These are phyloP conservation scores for Thera obeliscata DNA, from an alignment of 2,888 invertebrate species.

Conservation along the genomic window DNA sequence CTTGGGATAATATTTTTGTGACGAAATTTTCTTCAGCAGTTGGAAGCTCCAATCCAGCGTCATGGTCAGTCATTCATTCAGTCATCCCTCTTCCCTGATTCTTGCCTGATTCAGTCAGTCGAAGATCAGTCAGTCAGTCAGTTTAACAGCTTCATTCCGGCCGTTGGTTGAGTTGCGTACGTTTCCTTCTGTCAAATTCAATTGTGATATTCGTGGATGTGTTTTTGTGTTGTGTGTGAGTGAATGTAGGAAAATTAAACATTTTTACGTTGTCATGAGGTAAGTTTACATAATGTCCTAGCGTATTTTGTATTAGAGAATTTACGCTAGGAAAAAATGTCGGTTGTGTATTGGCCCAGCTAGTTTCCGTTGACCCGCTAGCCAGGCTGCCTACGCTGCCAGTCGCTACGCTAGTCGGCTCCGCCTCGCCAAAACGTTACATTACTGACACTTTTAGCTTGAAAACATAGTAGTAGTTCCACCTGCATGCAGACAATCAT, in stretches of 20 bases:
- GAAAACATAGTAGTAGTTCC: slow-evolving; percentile 22
- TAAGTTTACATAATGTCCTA: slow-evolving; percentile 57
- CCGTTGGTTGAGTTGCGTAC: slow-evolving; percentile 20
- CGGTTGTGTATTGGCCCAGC: slow-evolving; percentile 6
- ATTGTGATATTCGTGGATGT: slow-evolving; percentile 59
- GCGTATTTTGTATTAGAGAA: slow-evolving; percentile 7
- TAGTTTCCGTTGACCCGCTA: slow-evolving; percentile 76
- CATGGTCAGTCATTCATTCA: too few species aligned
- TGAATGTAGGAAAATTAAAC: slow-evolving; percentile 69
- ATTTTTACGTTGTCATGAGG: slow-evolving; percentile 75
- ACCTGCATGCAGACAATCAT: slow-evolving; percentile 15
- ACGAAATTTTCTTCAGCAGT: too few species aligned
- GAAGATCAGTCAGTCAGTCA: too few species aligned
- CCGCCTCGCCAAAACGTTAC: slow-evolving; percentile 68
- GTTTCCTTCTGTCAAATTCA: slow-evolving; percentile 51
- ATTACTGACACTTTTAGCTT: slow-evolving; percentile 34
- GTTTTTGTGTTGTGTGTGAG: slow-evolving; percentile 79
- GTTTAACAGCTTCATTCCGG: too few species aligned
- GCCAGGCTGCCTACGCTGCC: slow-evolving; percentile 70
- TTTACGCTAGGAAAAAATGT: slow-evolving; percentile 2
- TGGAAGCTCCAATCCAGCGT: too few species aligned
- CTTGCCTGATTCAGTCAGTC: too few species aligned
- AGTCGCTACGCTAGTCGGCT: slow-evolving; percentile 51
- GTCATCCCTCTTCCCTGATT: too few species aligned
- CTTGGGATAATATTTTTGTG: too few species aligned